Conservation (phyloP, 2,797 vertebrate genomes). For the Valencia hispanica region DNA sequence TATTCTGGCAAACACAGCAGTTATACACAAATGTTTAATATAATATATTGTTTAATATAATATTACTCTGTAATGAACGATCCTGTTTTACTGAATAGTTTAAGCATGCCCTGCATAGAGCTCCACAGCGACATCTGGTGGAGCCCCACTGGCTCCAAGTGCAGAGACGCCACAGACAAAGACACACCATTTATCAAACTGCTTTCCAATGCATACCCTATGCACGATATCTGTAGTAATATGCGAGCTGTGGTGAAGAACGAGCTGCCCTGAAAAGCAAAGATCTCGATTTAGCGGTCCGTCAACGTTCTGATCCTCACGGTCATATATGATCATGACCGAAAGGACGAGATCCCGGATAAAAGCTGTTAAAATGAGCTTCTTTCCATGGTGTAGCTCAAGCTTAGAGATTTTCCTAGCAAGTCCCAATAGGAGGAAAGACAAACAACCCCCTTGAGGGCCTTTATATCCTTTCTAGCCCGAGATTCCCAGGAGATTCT, state of each 20-base stretch:
- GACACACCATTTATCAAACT: background rate
- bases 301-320: too few species aligned
- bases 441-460: background rate
- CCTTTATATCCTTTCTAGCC: background rate
- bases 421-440: background rate
- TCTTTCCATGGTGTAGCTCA: background rate
- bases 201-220: background rate
- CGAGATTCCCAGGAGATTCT: background rate
- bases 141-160: too few species aligned
- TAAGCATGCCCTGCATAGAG: too few species aligned
- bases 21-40: too few species aligned
- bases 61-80: too few species aligned
- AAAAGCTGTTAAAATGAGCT: background rate
- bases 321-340: background rate
- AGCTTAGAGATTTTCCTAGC: background rate
- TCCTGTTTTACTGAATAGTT: too few species aligned
- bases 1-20: too few species aligned
- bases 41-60: too few species aligned
- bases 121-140: too few species aligned
- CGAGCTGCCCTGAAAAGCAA: background rate
- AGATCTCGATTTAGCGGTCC: background rate
- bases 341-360: background rate
- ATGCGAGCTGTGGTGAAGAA: background rate
- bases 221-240: background rate
- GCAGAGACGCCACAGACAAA: too few species aligned